These are phyloP conservation scores for Dasysyrphus albostriatus DNA, from an alignment of 2,888 invertebrate species.

Conservation along the genomic window DNA sequence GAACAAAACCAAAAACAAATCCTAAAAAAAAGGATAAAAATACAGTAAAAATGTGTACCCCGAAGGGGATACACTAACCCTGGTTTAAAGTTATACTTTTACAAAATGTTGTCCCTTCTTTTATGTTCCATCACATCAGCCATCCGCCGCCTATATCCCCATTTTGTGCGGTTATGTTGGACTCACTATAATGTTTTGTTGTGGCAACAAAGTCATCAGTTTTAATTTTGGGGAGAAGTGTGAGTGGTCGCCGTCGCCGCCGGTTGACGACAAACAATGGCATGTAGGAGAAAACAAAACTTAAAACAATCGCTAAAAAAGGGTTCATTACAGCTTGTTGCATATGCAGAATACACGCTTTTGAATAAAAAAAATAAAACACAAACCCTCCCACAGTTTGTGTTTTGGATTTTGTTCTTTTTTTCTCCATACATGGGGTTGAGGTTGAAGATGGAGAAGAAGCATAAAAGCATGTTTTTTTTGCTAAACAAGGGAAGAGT, in stretches of 20 bases:
- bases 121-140: neutral
- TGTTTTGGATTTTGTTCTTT: constrained; percentile 18
- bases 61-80: constrained; percentile 61
- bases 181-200: constrained; percentile 55
- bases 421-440: neutral
- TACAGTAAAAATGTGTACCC: constrained; percentile 49
- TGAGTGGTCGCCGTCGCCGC: constrained; percentile 21
- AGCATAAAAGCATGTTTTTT: constrained; percentile 16
- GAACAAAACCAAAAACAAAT: constrained; percentile 17
- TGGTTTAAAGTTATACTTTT: constrained; percentile 42
- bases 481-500: constrained; percentile 40
- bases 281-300: constrained; percentile 33
- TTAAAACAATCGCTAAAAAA: constrained; percentile 43
- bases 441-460: neutral
- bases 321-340: constrained; percentile 69
- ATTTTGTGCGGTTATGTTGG: constrained; percentile 54
- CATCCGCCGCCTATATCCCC: constrained; percentile 7
- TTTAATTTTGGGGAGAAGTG: constrained; percentile 52
- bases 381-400: constrained; percentile 1
- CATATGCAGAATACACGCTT: constrained; percentile 20
- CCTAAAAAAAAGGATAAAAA: constrained; percentile 50
- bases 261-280: constrained; percentile 53
- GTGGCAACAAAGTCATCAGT: constrained; percentile 60
- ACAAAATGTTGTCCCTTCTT: neutral
- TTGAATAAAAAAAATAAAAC: neutral